These are phyloP conservation scores for Bombus cullumanus DNA, from an alignment of 1,140 invertebrate species.

Conservation along the genomic window DNA sequence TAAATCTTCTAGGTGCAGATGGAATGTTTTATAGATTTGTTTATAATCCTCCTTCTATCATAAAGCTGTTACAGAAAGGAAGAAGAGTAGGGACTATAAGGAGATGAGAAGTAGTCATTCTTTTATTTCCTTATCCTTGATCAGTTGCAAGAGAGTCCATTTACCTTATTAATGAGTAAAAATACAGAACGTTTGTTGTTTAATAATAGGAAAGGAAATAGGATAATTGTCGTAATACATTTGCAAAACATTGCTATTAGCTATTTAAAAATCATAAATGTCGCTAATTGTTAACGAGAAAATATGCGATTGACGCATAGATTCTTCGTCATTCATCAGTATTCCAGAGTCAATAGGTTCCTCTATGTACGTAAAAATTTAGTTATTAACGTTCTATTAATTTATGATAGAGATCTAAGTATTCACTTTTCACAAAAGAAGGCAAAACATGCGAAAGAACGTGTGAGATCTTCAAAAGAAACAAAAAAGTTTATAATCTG, in stretches of 20 bases:
- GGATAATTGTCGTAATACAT: neutral
- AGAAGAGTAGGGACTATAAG: no score
- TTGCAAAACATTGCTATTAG: neutral
- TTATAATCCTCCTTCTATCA: neutral
- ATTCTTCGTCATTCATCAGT: no score
- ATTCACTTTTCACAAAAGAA: neutral
- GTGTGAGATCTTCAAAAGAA: neutral
- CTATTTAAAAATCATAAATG: neutral
- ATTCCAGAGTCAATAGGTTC: neutral
- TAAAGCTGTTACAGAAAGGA: neutral
- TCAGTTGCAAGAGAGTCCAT: neutral
- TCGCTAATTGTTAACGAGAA: no score
- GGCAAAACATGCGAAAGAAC: neutral
- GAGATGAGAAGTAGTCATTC: neutral
- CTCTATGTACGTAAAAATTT: neutral
- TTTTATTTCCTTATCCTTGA: neutral
- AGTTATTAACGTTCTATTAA: neutral
- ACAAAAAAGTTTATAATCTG: neutral
- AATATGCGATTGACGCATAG: no score
- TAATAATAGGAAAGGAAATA: neutral
- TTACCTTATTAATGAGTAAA: neutral
- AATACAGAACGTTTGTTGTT: neutral
- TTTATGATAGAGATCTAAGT: neutral
- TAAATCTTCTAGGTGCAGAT: neutral
- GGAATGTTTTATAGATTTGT: neutral